Evolutionary conservation across 2,113 vertebrate genomes (phyloP).

Genomic region (Paratilapia polleni): DNA sequence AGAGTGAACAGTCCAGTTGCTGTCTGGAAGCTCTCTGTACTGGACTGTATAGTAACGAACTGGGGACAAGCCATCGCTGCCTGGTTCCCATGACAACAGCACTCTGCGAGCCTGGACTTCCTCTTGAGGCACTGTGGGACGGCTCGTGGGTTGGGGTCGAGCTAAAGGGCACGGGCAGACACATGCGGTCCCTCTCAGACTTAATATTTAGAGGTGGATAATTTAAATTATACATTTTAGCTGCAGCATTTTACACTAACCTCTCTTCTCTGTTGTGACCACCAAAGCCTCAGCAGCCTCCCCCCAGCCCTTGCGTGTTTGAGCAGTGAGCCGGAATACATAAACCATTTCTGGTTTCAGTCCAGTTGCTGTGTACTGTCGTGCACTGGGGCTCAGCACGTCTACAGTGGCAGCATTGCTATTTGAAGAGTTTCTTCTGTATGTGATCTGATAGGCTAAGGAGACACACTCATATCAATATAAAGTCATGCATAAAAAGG

Average conservation of each 20-base stretch:
- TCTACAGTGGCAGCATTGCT: constrained; percentile 84
- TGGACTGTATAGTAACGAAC: constrained; percentile 96
- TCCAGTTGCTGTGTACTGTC: constrained; percentile 88
- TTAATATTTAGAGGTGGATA: constrained; percentile 9
- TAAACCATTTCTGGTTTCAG: constrained; percentile 92
- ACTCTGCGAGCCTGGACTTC: constrained; percentile 85
- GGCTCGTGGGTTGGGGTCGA: constrained; percentile 92
- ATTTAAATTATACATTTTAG: constrained; percentile 14
- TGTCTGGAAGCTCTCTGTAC: constrained; percentile 88
- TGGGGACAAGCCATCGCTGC: constrained; percentile 94
- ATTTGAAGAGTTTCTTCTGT: constrained; percentile 88
- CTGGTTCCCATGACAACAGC: constrained; percentile 94
- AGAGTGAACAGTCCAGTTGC: constrained; percentile 87
- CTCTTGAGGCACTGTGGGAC: constrained; percentile 83
- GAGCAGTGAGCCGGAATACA: constrained; percentile 92
- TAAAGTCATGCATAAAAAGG: neutral
- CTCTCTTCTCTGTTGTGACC: constrained; percentile 97
- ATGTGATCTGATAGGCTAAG: constrained; percentile 94
- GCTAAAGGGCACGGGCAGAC: constrained; percentile 74
- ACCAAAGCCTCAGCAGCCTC: constrained; percentile 93
- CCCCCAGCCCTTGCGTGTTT: constrained; percentile 98
- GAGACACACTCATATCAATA: constrained; percentile 3
- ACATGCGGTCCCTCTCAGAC: constrained; percentile 11
- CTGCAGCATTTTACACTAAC: constrained; percentile 65
- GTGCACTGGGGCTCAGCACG: constrained; percentile 88